phyloP scores from a whole-genome alignment of 2,113 vertebrate species.

The Tyto alba region DNA sequence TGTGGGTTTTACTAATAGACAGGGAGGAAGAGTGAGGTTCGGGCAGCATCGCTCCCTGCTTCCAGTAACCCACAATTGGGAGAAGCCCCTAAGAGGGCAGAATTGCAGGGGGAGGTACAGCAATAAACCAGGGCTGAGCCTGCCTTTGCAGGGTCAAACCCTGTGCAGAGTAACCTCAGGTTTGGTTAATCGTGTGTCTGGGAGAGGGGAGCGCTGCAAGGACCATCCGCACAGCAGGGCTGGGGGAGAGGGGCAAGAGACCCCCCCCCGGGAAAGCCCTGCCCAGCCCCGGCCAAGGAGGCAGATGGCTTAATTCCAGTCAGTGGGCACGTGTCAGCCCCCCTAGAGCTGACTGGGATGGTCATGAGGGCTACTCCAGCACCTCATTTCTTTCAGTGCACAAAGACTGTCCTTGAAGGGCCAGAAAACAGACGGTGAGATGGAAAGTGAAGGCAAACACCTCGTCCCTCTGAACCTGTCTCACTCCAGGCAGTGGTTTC shows the following conservation, averaged over 20 bases:
- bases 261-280: background rate
- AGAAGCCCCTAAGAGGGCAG: background rate
- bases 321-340: fast-evolving
- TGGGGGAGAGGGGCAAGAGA: background rate
- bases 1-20: background rate
- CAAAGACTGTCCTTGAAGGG: background rate
- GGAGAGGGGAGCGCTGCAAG: background rate
- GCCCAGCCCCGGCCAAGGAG: background rate
- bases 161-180: background rate
- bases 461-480: background rate
- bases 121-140: background rate
- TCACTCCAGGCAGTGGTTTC: background rate
- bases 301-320: background rate
- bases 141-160: background rate
- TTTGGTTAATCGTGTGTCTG: background rate
- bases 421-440: background rate
- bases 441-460: background rate
- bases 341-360: background rate
- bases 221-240: background rate
- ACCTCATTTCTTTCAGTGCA: background rate
- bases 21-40: background rate
- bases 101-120: background rate
- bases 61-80: background rate
- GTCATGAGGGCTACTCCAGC: background rate
- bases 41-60: background rate